Base-by-base conservation (phyloP, 2,113 vertebrate species). In the Stegastes partitus region DNA sequence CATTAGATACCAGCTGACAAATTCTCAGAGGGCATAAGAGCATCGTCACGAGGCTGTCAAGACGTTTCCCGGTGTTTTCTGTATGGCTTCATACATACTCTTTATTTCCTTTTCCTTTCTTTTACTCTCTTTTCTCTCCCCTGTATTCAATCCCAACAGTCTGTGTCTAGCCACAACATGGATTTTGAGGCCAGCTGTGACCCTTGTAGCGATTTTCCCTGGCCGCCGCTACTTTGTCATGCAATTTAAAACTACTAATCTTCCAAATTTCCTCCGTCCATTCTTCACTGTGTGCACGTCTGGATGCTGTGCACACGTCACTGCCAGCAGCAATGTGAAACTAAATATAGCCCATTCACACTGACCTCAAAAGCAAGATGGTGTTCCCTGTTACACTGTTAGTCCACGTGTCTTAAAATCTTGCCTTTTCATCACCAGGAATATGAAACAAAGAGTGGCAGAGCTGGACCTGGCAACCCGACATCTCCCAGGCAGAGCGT, bases 401-500 rank as follows among this genome's bases (percentile, higher is more conserved):
- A 28, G 26, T 53, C n/a, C 45, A 50, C 21, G 21, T 14, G 4
- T 58, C 49, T 45, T 67, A 15, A 23, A 56, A 55, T 51, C 11
- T 45, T 15, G 16, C 0, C 19, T 34, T 26, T 34, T 5, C 69
- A 3, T 77, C 49, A 3, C 23, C 86, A 99, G 98, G 98, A 99
- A 97, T 96, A 96, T 98, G 98, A 99, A 96, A 96, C 96, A 83
- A 96, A 96, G 93, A 93, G 94, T 93, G 94, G 95, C 87, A 94
- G 91, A 92, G 87, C 93, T 89, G 94, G 95, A 92, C 88, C 94
- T 83, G 94, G 95, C 89, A 95, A 91, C 90, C 94, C 95, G 0
- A 93, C 94, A 4, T 98, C 97, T 85, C 97, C 97, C 37, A 96
- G 95, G 92, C 96, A 96, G 92, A 96, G 92, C 81, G 96, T 97